phyloP scores from a whole-genome alignment of 2,888 invertebrate species.

The Emmelina monodactyla region DNA sequence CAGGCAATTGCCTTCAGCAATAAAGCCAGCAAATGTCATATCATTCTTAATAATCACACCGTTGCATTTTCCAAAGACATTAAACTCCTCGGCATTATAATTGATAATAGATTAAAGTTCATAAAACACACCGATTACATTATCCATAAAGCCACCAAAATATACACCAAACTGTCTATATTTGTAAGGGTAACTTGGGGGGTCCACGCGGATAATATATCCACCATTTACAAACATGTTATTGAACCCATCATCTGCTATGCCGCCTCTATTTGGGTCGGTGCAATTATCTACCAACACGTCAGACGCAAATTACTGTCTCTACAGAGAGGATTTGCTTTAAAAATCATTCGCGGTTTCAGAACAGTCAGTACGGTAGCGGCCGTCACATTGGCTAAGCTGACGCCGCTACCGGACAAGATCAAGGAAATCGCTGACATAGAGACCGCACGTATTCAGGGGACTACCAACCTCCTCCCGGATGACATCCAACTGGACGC shows the following conservation, averaged over 20 bases:
- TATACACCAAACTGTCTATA: conserved; percentile 3
- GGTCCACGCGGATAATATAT: conserved; percentile 7
- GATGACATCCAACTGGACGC: conserved; percentile 3
- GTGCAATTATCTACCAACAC: conserved; percentile 1
- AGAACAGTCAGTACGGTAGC: conserved; percentile 10
- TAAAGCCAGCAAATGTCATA: conserved; percentile 1
- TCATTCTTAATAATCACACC: neutral
- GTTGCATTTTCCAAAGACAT: neutral
- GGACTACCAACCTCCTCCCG: conserved; percentile 1
- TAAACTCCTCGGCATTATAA: neutral
- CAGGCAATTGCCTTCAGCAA: conserved; percentile 5
- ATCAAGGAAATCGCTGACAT: conserved; percentile 2
- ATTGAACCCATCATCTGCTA: conserved; percentile 15
- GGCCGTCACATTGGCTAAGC: conserved; percentile 10
- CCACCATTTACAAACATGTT: conserved; percentile 11
- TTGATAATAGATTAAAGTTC: conserved; percentile 5
- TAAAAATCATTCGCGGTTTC: conserved; percentile 12
- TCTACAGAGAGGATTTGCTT: conserved; percentile 13
- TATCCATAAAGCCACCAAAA: conserved; percentile 6
- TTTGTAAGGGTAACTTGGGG: conserved; percentile 11
- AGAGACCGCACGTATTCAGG: neutral
- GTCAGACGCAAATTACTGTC: neutral
- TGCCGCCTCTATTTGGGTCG: conserved; percentile 13
- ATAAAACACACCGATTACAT: conserved; percentile 3
- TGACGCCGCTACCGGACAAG: conserved; percentile 12